phyloP scores from a whole-genome alignment of 1,140 invertebrate genomes.

The Drosophila prosaltans region DNA sequence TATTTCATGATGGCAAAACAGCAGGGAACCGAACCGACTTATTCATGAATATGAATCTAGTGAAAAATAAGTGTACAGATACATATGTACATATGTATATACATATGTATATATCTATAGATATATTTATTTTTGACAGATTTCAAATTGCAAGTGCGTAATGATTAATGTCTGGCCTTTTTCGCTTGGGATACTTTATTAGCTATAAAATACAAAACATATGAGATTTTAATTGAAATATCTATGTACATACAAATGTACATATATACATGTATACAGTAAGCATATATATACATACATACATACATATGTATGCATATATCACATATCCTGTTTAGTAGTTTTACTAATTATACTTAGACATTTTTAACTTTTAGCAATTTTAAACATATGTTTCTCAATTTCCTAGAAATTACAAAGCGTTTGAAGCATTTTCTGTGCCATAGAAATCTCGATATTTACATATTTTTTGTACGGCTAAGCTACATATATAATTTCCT shows the following conservation, averaged over 20 bases:
- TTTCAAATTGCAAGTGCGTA: conserved; percentile 56
- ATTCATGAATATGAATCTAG: conserved; percentile 24
- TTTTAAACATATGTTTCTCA: no score
- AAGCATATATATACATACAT: no score
- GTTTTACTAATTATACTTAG: no score
- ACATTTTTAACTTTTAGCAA: no score
- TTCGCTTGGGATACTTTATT: conserved; percentile 2
- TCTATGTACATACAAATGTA: background rate
- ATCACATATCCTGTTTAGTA: no score
- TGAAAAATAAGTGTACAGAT: conserved; percentile 11
- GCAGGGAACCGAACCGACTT: conserved; percentile 48
- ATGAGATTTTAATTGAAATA: conserved; percentile 4
- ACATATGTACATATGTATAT: background rate
- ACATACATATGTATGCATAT: no score
- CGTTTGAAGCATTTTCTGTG: no score
- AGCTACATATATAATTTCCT: no score
- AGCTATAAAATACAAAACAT: background rate
- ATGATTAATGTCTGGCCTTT: conserved; percentile 45
- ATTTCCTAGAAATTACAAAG: no score
- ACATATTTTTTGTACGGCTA: no score
- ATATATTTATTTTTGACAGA: conserved; percentile 26
- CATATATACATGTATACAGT: no score
- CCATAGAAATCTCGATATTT: no score
- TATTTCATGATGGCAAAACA: conserved; percentile 66
- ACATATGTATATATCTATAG: background rate